A percentile compares a stretch with the other conserved stretches of the same genome.
Evolutionary conservation across 2,797 vertebrate species (phyloP).

Genomic region (Glyptemys insculpta): DNA sequence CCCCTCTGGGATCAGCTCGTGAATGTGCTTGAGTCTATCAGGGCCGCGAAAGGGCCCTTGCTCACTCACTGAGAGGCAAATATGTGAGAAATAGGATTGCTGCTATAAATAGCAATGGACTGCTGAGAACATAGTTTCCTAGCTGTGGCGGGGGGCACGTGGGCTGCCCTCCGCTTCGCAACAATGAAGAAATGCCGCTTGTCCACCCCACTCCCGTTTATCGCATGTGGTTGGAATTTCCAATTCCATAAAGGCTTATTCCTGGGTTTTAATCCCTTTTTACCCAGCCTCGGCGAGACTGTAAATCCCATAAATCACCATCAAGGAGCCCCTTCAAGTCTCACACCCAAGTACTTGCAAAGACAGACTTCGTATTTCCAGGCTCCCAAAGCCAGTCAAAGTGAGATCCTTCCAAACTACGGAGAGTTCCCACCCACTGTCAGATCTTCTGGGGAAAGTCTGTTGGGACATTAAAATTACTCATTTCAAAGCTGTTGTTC

Average conservation of each 20-base stretch:
- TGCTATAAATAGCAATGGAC: slow-evolving; percentile 68
- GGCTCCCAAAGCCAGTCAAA: background rate
- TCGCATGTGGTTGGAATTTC: slow-evolving; percentile 64
- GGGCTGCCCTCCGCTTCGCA: slow-evolving; percentile 62
- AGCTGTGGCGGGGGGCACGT: slow-evolving; percentile 28
- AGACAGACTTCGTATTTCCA: background rate
- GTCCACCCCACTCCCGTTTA: background rate
- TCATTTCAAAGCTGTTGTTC: background rate
- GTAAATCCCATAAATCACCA: slow-evolving; percentile 16
- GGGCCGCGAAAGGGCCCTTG: slow-evolving; percentile 61
- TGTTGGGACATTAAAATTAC: background rate
- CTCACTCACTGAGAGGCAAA: slow-evolving; percentile 66
- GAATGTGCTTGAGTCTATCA: slow-evolving; percentile 47
- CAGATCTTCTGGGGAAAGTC: background rate
- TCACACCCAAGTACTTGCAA: background rate
- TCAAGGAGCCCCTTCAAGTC: slow-evolving; percentile 8
- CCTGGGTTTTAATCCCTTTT: slow-evolving; percentile 36
- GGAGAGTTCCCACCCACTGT: background rate
- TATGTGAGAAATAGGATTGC: slow-evolving; percentile 67
- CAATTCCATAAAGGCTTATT: slow-evolving; percentile 57
- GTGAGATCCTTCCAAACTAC: background rate
- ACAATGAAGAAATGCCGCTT: background rate
- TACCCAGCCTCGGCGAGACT: slow-evolving; percentile 24
- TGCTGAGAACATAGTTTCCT: slow-evolving; percentile 66
- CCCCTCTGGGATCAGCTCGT: slow-evolving; percentile 14